Evolutionary conservation across 2,888 invertebrate genomes (phyloP).

Genomic region (Drosophila fungiperda): DNA sequence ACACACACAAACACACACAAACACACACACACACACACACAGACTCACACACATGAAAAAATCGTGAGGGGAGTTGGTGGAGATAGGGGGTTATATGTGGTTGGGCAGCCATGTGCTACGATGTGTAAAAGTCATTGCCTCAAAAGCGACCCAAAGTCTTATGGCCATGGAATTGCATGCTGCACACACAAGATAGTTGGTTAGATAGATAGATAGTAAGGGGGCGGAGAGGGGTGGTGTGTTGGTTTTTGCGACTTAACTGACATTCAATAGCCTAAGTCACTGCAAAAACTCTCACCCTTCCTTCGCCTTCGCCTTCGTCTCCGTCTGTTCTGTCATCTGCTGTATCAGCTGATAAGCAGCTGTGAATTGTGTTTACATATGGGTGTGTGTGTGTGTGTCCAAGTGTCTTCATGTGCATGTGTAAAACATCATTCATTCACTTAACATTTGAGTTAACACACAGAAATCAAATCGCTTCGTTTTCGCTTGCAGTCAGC

Average conservation of each 20-base stretch:
- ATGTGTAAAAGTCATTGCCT: slow-evolving; percentile 79
- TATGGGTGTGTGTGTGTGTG: background rate
- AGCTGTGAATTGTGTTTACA: slow-evolving; percentile 1
- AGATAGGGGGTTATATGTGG: slow-evolving; percentile 11
- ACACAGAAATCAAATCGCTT: background rate
- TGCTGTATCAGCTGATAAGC: slow-evolving; percentile 29
- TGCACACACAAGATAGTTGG: background rate
- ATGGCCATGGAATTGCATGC: slow-evolving; percentile 68
- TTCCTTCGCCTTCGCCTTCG: background rate
- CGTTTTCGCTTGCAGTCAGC: background rate
- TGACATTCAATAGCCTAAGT: slow-evolving; percentile 32
- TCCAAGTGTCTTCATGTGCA: slow-evolving; percentile 18
- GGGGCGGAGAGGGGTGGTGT: background rate
- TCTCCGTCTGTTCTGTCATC: background rate
- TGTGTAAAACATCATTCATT: background rate
- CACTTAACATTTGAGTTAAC: background rate
- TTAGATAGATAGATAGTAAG: background rate
- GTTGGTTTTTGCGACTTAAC: background rate
- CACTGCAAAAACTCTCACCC: background rate
- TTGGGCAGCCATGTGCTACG: slow-evolving; percentile 72
- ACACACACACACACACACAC: slow-evolving; percentile 8
- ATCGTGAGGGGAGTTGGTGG: background rate
- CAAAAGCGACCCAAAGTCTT: slow-evolving; percentile 60
- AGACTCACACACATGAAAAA: slow-evolving; percentile 9
- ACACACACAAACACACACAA: background rate